These are phyloP conservation scores for Nymphalis c-album DNA, from an alignment of 2,888 invertebrate genomes.

Conservation along the genomic window DNA sequence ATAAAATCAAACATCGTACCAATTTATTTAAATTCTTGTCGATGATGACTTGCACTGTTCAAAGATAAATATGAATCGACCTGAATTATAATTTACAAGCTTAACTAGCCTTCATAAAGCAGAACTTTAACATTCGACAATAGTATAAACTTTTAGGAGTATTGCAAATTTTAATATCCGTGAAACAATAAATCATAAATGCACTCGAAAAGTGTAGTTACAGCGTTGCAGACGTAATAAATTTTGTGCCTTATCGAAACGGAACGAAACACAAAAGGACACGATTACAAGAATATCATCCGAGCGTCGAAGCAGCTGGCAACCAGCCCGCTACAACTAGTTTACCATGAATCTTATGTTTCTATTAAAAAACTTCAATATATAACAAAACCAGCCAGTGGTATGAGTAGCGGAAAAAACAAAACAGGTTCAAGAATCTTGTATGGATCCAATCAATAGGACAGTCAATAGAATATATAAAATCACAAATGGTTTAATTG, in stretches of 20 bases:
- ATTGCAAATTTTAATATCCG: neutral
- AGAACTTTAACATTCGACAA: neutral
- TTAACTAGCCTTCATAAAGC: neutral
- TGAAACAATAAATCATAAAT: neutral
- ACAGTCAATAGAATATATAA: neutral
- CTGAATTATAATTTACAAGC: neutral
- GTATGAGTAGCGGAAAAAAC: too few relatives aligned
- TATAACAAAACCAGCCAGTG: too few relatives aligned
- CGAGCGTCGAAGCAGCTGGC: slow-evolving; percentile 17
- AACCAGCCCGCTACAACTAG: slow-evolving; percentile 11
- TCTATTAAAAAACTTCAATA: too few relatives aligned
- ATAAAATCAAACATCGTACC: too few relatives aligned
- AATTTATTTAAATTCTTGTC: too few relatives aligned
- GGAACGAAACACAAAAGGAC: slow-evolving; percentile 10
- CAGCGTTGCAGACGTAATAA: slow-evolving; percentile 18
- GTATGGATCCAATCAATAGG: neutral
- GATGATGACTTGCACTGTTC: too few relatives aligned
- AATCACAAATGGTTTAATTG: neutral
- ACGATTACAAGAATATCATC: slow-evolving; percentile 13
- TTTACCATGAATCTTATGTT: neutral
- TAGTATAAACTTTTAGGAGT: neutral
- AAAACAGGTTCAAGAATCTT: neutral
- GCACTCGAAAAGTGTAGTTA: neutral
- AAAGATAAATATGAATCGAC: too few relatives aligned
- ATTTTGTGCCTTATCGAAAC: slow-evolving; percentile 9